These are phyloP conservation scores for Corythucha ciliata DNA, from an alignment of 2,888 invertebrate genomes.

Conservation along the genomic window DNA sequence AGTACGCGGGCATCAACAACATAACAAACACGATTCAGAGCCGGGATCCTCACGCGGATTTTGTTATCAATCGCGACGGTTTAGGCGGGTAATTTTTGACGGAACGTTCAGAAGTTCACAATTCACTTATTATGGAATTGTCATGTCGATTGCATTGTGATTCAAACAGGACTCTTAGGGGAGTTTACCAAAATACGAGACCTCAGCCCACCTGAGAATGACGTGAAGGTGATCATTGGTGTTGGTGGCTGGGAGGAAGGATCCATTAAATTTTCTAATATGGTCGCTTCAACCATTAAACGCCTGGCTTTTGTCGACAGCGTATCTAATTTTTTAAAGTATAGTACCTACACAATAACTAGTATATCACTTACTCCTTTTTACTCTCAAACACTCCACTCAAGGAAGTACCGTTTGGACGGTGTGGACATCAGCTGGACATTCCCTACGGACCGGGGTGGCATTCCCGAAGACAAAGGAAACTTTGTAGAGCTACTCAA, in stretches of 20 bases:
- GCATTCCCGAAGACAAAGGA: conserved; percentile 22
- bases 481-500: conserved; percentile 21
- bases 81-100: no score
- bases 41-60: conserved; percentile 51
- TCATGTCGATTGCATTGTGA: not conserved
- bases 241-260: conserved; percentile 26
- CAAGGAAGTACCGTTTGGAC: conserved; percentile 21
- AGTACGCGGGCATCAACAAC: conserved; percentile 69
- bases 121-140: not conserved
- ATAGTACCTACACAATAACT: no score
- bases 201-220: conserved; percentile 7
- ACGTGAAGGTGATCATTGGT: conserved; percentile 22
- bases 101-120: no score
- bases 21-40: conserved; percentile 56
- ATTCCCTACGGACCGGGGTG: conserved; percentile 23
- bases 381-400: not conserved
- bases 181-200: not conserved
- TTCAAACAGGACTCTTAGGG: not conserved
- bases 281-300: conserved; percentile 6
- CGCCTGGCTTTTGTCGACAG: conserved; percentile 17
- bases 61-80: not conserved
- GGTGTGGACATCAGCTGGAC: conserved; percentile 26
- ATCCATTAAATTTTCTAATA: conserved; percentile 22
- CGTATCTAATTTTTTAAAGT: conserved; percentile 21
- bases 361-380: not conserved